Evolutionary conservation across 2,888 invertebrate species (phyloP).

Genomic region (Fragum sueziense): DNA sequence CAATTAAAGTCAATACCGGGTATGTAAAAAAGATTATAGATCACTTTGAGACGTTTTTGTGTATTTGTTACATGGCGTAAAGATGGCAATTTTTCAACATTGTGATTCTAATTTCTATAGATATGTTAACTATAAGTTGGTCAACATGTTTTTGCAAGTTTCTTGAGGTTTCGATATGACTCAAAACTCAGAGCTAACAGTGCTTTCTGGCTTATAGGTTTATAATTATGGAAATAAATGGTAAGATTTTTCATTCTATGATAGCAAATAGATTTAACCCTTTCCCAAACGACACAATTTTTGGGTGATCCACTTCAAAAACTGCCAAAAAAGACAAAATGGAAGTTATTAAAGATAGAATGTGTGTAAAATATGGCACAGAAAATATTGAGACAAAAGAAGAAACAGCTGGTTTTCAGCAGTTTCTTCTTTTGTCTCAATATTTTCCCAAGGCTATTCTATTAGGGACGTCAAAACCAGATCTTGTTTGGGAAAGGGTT

Average conservation of each 20-base stretch:
- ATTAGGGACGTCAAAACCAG: no score
- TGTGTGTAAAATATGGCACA: no score
- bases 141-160: neutral
- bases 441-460: no score
- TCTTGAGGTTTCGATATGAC: neutral
- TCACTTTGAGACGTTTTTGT: slow-evolving; percentile 18
- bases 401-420: no score
- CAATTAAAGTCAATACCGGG: slow-evolving; percentile 34
- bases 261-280: no score
- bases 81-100: slow-evolving; percentile 6
- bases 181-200: neutral
- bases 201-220: neutral
- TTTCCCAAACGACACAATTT: no score
- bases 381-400: no score
- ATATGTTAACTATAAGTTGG: neutral
- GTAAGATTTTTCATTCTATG: neutral
- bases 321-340: no score
- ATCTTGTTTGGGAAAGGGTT: no score
- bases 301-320: no score
- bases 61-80: slow-evolving; percentile 10
- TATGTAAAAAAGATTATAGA: slow-evolving; percentile 30
- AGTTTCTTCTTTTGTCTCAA: no score
- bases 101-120: slow-evolving; percentile 16
- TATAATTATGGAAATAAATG: neutral
- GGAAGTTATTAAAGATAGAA: no score